Evolutionary conservation across 2,888 invertebrate species (phyloP).

Genomic region (Bhutanitis thaidina): DNA sequence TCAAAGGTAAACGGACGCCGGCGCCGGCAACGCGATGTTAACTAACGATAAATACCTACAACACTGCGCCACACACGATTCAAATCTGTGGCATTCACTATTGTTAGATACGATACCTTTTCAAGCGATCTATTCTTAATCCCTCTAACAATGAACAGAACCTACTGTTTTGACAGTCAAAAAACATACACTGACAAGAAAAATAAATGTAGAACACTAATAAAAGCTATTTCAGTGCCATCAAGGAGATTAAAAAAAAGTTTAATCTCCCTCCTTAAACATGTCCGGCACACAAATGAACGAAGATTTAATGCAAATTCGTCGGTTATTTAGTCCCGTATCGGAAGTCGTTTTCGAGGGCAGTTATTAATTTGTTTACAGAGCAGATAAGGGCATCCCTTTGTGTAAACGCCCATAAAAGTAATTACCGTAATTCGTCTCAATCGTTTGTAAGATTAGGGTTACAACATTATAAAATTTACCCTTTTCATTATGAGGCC

Average conservation of each 20-base stretch:
- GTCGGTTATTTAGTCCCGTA: constrained; percentile 26
- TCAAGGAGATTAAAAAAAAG: neutral
- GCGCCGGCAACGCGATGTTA: constrained; percentile 27
- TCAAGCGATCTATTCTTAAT: constrained; percentile 1
- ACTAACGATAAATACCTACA: constrained; percentile 34
- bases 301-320: constrained; percentile 40
- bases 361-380: constrained; percentile 60
- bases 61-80: constrained; percentile 19
- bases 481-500: no score
- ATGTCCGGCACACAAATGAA: neutral
- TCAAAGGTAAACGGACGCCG: constrained; percentile 46
- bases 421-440: constrained; percentile 66
- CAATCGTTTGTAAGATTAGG: constrained; percentile 39
- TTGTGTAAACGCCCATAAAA: constrained; percentile 55
- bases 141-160: constrained; percentile 1
- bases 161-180: constrained; percentile 7
- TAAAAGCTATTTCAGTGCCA: neutral
- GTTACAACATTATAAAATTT: no score
- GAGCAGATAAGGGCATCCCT: constrained; percentile 46
- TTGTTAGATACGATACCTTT: constrained; percentile 11
- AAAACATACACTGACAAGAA: neutral
- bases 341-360: constrained; percentile 19
- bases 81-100: constrained; percentile 4
- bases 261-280: constrained; percentile 30
- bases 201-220: neutral